phyloP scores from a whole-genome alignment of 2,888 invertebrate genomes.

The Rhyacophila evoluta region DNA sequence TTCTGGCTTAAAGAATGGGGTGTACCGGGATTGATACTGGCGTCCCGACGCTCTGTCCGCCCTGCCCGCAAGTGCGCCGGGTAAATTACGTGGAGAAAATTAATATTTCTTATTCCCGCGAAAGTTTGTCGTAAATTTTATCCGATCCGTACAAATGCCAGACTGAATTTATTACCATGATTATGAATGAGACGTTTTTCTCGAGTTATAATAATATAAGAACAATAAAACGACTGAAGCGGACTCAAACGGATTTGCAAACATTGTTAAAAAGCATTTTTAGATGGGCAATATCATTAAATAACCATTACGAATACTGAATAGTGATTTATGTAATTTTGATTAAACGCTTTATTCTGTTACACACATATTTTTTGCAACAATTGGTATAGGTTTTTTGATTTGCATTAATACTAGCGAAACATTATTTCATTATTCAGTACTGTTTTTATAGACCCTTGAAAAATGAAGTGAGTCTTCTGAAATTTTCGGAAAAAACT shows the following conservation, averaged over 20 bases:
- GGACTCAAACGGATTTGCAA: background rate
- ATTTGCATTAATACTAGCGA: too few species aligned
- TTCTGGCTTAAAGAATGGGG: too few species aligned
- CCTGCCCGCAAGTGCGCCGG: constrained; percentile 31
- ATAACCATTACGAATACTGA: background rate
- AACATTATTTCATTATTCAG: too few species aligned
- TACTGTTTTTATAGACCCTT: too few species aligned
- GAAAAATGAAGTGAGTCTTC: too few species aligned
- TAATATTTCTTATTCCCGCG: constrained; percentile 52
- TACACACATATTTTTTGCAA: background rate
- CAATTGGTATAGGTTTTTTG: too few species aligned
- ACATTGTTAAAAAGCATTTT: background rate
- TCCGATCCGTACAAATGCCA: constrained; percentile 52
- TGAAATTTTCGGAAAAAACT: too few species aligned
- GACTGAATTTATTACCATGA: constrained; percentile 51
- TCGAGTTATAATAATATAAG: constrained; percentile 12
- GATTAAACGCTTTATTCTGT: background rate
- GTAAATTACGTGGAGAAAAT: constrained; percentile 53
- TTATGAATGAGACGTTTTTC: constrained; percentile 48
- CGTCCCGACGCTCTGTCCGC: background rate
- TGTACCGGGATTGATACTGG: background rate
- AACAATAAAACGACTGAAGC: background rate
- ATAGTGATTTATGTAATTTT: constrained; percentile 1
- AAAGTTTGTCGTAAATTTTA: constrained; percentile 52
- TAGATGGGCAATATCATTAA: background rate